These are phyloP conservation scores for Athripsodes cinereus DNA, from an alignment of 2,888 invertebrate species.

Conservation along the genomic window DNA sequence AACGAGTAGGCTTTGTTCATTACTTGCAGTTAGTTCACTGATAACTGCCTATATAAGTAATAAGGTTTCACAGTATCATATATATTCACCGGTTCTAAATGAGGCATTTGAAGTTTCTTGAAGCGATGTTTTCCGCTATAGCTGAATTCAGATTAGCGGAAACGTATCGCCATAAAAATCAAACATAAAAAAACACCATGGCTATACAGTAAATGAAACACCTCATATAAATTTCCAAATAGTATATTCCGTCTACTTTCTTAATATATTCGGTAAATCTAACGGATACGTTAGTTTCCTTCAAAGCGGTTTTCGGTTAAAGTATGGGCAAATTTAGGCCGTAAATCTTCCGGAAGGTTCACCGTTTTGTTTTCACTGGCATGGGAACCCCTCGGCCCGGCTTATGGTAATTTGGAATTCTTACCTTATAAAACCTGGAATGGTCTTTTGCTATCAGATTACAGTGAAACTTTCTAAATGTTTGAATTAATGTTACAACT, in stretches of 20 bases:
- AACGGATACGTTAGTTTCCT: constrained; percentile 3
- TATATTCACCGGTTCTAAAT: too few species aligned
- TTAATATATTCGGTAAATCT: constrained; percentile 1
- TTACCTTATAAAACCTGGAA: constrained; percentile 19
- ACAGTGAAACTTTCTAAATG: background rate
- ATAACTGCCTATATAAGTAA: too few species aligned
- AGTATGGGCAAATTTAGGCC: constrained; percentile 8
- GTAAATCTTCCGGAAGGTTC: constrained; percentile 12
- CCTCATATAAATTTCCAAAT: too few species aligned
- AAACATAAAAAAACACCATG: too few species aligned
- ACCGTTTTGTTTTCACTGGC: constrained; percentile 17
- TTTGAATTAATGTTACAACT: background rate
- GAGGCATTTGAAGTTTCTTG: too few species aligned
- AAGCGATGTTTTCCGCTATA: too few species aligned
- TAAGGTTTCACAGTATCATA: too few species aligned
- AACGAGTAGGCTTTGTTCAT: too few species aligned
- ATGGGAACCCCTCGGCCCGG: constrained; percentile 14
- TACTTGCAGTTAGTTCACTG: too few species aligned
- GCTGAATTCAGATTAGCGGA: too few species aligned
- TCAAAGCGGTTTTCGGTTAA: constrained; percentile 6
- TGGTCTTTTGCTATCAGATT: background rate
- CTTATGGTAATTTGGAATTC: constrained; percentile 25
- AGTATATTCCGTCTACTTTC: background rate
- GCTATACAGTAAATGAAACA: too few species aligned
- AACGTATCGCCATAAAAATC: too few species aligned